phyloP scores from a whole-genome alignment of 2,113 vertebrate species.

The Psilopsiagon aurifrons region DNA sequence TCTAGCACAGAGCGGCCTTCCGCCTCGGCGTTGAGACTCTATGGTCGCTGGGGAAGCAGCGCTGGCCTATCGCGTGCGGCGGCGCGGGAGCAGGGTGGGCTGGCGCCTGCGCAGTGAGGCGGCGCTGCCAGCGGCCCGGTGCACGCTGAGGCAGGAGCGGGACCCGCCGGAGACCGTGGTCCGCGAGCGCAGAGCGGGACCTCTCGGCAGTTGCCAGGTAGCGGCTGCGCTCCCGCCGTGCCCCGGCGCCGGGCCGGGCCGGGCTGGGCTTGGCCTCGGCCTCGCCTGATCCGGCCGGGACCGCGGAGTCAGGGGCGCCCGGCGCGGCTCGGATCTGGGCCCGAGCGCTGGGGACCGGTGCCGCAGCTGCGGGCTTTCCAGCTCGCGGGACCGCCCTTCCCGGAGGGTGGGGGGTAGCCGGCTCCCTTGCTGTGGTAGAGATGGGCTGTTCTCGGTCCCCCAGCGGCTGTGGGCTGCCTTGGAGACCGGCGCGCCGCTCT shows the following conservation, averaged over 20 bases:
- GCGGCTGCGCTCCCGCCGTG: too few species aligned
- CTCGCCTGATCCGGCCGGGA: too few species aligned
- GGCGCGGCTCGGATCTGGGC: neutral
- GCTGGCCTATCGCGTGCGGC: neutral
- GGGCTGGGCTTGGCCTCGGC: too few species aligned
- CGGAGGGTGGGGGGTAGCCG: neutral
- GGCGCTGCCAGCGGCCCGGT: neutral
- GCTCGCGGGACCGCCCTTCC: neutral
- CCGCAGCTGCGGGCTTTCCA: neutral
- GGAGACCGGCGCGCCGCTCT: neutral
- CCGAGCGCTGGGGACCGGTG: neutral
- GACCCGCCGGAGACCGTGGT: neutral
- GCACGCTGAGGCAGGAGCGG: slow-evolving; percentile 28
- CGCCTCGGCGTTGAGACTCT: slow-evolving; percentile 3
- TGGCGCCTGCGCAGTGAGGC: neutral
- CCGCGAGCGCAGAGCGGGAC: neutral
- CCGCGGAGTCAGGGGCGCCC: too few species aligned
- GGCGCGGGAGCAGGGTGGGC: neutral
- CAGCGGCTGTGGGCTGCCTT: neutral
- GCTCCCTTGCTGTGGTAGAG: neutral
- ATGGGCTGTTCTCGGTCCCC: neutral
- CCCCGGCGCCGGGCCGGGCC: neutral
- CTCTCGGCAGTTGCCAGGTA: neutral
- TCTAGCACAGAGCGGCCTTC: neutral
- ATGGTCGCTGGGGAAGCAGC: neutral